Conservation (phyloP, 2,113 vertebrate species). For the Ptilorrhoa leucosticta region DNA sequence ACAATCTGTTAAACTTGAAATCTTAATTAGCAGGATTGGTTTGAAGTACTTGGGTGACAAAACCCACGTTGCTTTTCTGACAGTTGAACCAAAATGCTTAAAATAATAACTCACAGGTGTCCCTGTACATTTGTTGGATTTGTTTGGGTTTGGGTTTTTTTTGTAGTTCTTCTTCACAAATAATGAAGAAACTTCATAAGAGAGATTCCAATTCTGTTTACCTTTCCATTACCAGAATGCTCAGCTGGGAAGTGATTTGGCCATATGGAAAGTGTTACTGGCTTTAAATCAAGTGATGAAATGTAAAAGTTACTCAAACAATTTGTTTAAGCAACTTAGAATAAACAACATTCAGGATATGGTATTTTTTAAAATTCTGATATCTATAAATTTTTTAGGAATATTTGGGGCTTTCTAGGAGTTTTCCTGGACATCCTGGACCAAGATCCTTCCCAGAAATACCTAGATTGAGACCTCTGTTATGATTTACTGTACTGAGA, state of each 20-base stretch:
- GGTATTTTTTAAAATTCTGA: not conserved
- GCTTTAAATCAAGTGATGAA: not conserved
- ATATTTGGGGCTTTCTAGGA: not conserved
- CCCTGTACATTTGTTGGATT: not conserved
- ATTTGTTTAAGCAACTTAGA: not conserved
- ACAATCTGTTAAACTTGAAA: not conserved
- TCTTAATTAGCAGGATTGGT: not conserved
- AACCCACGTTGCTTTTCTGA: not conserved
- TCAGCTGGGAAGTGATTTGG: not conserved
- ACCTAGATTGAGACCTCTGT: not conserved
- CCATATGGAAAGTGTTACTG: not conserved
- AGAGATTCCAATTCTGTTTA: not conserved
- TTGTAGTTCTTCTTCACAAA: not conserved
- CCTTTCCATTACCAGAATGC: not conserved
- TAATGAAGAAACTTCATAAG: not conserved
- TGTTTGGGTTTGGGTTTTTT: not conserved
- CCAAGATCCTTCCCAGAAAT: not conserved
- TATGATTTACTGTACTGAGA: not conserved
- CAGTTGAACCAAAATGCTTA: not conserved
- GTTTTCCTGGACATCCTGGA: not conserved
- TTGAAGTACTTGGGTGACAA: not conserved
- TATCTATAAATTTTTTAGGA: rapidly evolving
- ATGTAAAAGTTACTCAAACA: not conserved
- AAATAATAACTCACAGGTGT: not conserved
- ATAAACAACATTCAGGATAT: not conserved